Evolutionary conservation across 2,888 invertebrate genomes (phyloP).

Genomic region (Acronicta alni): DNA sequence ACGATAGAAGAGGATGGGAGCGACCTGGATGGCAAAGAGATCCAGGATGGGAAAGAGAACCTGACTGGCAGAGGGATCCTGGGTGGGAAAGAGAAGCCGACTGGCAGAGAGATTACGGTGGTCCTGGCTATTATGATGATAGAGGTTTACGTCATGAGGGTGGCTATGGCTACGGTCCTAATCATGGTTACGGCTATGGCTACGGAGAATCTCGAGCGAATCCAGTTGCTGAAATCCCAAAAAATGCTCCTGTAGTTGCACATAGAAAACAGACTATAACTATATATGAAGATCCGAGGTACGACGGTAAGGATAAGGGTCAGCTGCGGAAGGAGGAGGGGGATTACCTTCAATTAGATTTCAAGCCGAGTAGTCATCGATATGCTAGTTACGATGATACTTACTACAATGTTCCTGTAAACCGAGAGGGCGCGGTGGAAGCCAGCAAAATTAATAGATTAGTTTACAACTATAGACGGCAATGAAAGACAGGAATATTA

Average conservation of each 20-base stretch:
- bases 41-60: conserved; percentile 63
- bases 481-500: conserved; percentile 59
- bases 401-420: conserved; percentile 73
- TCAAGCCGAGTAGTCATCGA: conserved; percentile 82
- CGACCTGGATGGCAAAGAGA: conserved; percentile 64
- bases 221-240: conserved; percentile 76
- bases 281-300: conserved; percentile 86
- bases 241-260: conserved; percentile 79
- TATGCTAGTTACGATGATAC: conserved; percentile 84
- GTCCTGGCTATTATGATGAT: conserved; percentile 82
- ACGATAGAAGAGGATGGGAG: conserved; percentile 71
- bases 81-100: conserved; percentile 64
- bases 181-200: conserved; percentile 80
- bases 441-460: conserved; percentile 86
- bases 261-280: conserved; percentile 86
- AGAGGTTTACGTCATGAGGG: conserved; percentile 80
- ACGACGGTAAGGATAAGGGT: conserved; percentile 78
- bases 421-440: conserved; percentile 75
- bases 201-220: conserved; percentile 78
- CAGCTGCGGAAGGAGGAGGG: conserved; percentile 80
- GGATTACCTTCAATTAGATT: conserved; percentile 81
- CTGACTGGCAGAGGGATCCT: conserved; percentile 48
- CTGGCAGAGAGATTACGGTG: conserved; percentile 74
- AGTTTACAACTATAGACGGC: conserved; percentile 85
- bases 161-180: conserved; percentile 79